Percentiles rank a stretch among this genome's conserved stretches.
These are phyloP conservation scores for Eretmocerus hayati DNA, from an alignment of 2,888 invertebrate genomes.

Conservation along the genomic window DNA sequence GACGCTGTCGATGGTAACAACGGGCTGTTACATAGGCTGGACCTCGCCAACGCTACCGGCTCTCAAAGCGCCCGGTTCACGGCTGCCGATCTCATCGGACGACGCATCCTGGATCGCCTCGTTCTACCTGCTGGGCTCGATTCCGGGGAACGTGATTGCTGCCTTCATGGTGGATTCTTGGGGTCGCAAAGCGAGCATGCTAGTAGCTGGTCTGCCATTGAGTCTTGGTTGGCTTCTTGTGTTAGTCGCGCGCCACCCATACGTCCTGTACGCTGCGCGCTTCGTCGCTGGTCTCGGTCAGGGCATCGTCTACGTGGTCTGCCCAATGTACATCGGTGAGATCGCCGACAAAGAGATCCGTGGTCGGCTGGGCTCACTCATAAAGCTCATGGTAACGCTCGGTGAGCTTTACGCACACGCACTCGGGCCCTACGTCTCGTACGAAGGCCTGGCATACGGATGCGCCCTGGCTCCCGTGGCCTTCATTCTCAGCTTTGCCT, in stretches of 20 bases:
- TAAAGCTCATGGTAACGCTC: conserved; percentile 41
- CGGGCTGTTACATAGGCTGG: conserved; percentile 45
- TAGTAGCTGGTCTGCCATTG: conserved; percentile 53
- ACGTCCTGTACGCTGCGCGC: conserved; percentile 53
- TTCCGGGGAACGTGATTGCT: conserved; percentile 53
- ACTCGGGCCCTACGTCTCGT: conserved; percentile 45
- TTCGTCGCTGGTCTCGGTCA: conserved; percentile 60
- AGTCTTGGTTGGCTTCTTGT: conserved; percentile 56
- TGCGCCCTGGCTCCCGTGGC: conserved; percentile 49
- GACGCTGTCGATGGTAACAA: conserved; percentile 37
- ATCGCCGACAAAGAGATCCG: conserved; percentile 57
- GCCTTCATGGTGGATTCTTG: conserved; percentile 53
- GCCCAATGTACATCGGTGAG: conserved; percentile 59
- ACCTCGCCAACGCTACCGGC: conserved; percentile 43
- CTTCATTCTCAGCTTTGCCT: conserved; percentile 49
- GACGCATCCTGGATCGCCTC: conserved; percentile 50
- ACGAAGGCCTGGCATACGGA: conserved; percentile 40
- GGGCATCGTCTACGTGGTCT: conserved; percentile 56
- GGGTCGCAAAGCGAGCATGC: conserved; percentile 53
- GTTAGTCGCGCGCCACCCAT: conserved; percentile 53
- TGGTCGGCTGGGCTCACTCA: conserved; percentile 44
- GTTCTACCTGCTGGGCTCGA: conserved; percentile 54
- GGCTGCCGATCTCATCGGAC: conserved; percentile 36
- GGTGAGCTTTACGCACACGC: conserved; percentile 43
- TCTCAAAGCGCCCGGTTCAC: conserved; percentile 37